A percentile compares a stretch with the other conserved stretches of the same genome.
Evolutionary conservation across 2,797 vertebrate genomes (phyloP).

Genomic region (Cuculus canorus): DNA sequence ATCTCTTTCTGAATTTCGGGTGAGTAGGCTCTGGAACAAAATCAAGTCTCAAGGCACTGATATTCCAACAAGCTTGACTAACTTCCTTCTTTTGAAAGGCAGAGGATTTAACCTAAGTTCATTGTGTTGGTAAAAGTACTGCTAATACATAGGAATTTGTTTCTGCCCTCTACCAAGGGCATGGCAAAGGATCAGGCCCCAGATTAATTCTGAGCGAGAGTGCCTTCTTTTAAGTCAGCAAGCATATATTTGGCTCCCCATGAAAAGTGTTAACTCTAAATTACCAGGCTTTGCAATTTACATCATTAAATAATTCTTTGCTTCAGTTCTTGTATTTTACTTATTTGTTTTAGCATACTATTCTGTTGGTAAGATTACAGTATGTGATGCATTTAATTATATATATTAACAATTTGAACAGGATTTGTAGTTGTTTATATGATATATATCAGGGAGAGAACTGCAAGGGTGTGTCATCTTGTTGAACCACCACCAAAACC

Average conservation of each 20-base stretch:
- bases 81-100: neutral
- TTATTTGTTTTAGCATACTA: neutral
- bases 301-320: constrained; percentile 32
- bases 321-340: neutral
- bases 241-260: neutral
- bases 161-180: neutral
- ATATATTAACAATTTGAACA: neutral
- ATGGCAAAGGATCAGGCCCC: neutral
- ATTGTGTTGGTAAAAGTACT: neutral
- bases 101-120: neutral
- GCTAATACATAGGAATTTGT: neutral
- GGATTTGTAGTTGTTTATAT: constrained; percentile 24
- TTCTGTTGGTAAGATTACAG: neutral
- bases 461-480: neutral
- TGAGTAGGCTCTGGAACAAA: neutral
- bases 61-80: neutral
- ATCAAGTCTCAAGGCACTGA: neutral
- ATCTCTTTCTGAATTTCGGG: neutral
- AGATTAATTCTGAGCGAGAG: neutral
- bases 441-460: neutral
- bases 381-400: constrained; percentile 7
- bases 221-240: accelerated
- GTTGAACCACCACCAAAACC: constrained; percentile 47
- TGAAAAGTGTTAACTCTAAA: neutral
- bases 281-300: constrained; percentile 23